Conservation (phyloP, 2,797 vertebrate species). For the Yasuhikotakia modesta region DNA sequence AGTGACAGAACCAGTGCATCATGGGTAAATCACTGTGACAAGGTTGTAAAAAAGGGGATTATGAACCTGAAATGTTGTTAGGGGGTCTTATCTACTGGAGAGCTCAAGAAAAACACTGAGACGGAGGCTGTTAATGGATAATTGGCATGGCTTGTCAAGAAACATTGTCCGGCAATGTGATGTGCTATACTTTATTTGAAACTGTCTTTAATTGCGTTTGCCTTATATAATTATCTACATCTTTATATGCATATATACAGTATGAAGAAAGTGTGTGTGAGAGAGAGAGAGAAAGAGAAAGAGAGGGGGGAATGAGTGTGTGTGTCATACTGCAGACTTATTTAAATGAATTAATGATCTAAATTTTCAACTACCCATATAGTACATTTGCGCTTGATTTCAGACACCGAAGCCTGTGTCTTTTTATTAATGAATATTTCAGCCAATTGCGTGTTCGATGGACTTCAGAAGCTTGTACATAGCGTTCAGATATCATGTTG, state of each 20-base stretch:
- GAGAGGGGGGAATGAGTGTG: too few species aligned
- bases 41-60: slow-evolving; percentile 28
- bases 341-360: slow-evolving; percentile 1
- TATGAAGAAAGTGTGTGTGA: neutral
- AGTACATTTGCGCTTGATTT: slow-evolving; percentile 16
- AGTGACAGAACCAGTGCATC: slow-evolving; percentile 47
- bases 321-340: neutral
- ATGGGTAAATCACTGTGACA: slow-evolving; percentile 42
- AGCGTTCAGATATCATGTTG: slow-evolving; percentile 2
- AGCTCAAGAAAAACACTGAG: slow-evolving; percentile 19
- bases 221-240: neutral
- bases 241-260: neutral
- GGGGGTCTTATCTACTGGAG: slow-evolving; percentile 22
- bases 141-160: neutral
- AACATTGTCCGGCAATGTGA: neutral
- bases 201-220: neutral
- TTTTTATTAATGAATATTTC: slow-evolving; percentile 37
- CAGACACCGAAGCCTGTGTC: neutral
- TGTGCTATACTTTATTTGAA: neutral
- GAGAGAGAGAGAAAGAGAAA: neutral
- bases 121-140: neutral
- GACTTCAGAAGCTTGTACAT: slow-evolving; percentile 14
- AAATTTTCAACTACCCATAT: neutral
- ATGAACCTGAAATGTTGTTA: slow-evolving; percentile 25
- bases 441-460: slow-evolving; percentile 9